A percentile compares a stretch with the other conserved stretches of the same genome.
These are phyloP conservation scores for Barypeithes pellucidus DNA, from an alignment of 2,888 invertebrate genomes.

Conservation along the genomic window DNA sequence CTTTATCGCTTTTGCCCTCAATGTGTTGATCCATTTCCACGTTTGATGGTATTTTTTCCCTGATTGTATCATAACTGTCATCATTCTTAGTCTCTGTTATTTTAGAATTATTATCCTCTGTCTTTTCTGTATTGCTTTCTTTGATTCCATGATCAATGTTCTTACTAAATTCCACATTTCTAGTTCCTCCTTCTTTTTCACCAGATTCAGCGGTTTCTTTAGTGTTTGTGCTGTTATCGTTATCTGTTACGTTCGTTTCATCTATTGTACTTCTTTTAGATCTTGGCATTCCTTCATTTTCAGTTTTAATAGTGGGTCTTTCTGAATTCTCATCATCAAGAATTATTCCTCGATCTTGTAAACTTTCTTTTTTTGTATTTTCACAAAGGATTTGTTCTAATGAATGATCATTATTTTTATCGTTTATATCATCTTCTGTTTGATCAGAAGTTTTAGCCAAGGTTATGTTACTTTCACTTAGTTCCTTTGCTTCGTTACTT, in stretches of 20 bases:
- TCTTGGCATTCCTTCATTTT: background rate
- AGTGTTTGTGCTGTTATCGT: background rate
- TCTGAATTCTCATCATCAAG: background rate
- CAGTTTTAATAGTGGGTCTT: background rate
- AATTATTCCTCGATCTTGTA: background rate
- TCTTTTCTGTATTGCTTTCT: too few relatives aligned
- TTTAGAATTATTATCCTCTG: background rate
- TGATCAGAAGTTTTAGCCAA: too few relatives aligned
- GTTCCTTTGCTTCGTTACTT: conserved; percentile 9
- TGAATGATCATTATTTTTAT: background rate
- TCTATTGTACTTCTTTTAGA: background rate
- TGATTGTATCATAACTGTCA: too few relatives aligned
- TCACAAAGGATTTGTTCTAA: background rate
- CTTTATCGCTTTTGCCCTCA: too few relatives aligned
- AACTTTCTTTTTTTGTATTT: background rate
- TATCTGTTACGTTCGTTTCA: background rate
- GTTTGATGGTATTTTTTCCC: too few relatives aligned
- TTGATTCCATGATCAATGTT: background rate
- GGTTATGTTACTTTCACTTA: too few relatives aligned
- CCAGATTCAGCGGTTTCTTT: background rate
- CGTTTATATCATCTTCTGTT: background rate
- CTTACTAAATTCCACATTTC: background rate
- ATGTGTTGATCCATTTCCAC: too few relatives aligned
- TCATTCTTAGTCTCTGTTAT: too few relatives aligned
- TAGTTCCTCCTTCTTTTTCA: background rate